Base-by-base conservation (phyloP, 2,113 vertebrate species). In the Callipepla californica region DNA sequence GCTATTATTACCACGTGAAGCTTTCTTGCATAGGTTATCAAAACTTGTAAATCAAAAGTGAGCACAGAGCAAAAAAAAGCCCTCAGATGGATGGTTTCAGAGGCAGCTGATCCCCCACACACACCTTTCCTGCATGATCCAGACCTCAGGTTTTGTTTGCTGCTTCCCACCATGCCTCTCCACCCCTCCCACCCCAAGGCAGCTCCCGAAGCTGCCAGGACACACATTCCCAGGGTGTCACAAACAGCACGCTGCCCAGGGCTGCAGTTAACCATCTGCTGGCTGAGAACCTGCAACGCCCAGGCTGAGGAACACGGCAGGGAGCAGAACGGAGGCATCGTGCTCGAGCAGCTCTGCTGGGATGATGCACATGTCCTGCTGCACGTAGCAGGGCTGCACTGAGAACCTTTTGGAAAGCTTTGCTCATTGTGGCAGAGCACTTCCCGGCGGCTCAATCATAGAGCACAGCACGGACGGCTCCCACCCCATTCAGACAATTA, bases 211-310 rank as follows among this genome's bases (percentile, higher is more conserved):
- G 61, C 61, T 63, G 61, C 53, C 50, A 30, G 81, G 82, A 70
- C 75, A 26, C 48, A 38, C 90, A 90, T 94, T 95, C 76, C 92
- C 90, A 47, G 79, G 80, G 93, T 91, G 93, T 94, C 90, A 95
- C 76, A 40, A n/a, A 16, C 2, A 63, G 72, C 92, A 70, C 47
- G 7, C 0, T 21, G 61, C 61, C 76, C 18, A 48, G 69, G 5
- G 12, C n/a, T 11, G 40, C 3, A 38, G 70, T 93, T 74, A 72
- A 93, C 77, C 5, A 2, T 2, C 92, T 45, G 57, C 74, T 59
- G 82, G 72, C 85, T 18, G 25, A 40, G 17, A 36, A 50, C 47
- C 13, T 3, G 44, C 0, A 8, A 40, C 0, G 11, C 32, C 34
- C 5, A 5, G 44, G 28, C 45, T 6, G 9, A 68, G 30, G 30